Conservation (phyloP, 2,797 vertebrate species). For the Myotis pilosus region DNA sequence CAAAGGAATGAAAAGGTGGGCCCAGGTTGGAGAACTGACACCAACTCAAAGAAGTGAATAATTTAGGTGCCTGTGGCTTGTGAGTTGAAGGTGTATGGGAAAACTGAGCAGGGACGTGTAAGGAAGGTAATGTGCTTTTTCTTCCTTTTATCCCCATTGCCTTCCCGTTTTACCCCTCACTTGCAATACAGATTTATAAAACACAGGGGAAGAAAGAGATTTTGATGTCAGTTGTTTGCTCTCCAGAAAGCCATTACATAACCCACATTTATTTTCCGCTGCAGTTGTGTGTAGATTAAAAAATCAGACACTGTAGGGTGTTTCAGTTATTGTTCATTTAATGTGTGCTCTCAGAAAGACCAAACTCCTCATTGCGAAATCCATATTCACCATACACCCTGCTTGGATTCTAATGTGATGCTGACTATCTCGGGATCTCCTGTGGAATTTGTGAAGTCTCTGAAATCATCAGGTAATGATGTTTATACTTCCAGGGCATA, state of each 20-base stretch:
- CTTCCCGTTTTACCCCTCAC: background rate
- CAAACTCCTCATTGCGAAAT: conserved; percentile 15
- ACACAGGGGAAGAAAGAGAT: background rate
- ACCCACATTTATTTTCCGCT: background rate
- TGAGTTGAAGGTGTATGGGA: background rate
- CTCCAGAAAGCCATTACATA: background rate
- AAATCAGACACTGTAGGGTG: background rate
- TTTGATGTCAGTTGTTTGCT: conserved; percentile 33
- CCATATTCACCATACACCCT: background rate
- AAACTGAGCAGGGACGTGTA: background rate
- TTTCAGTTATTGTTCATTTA: conserved; percentile 47
- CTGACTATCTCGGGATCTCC: conserved; percentile 17
- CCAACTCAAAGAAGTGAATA: background rate
- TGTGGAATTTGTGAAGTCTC: background rate
- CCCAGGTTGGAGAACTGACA: background rate
- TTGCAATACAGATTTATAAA: background rate
- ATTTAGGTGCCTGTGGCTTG: background rate
- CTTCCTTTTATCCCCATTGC: background rate
- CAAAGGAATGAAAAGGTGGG: background rate
- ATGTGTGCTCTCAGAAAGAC: background rate
- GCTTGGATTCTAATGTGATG: background rate
- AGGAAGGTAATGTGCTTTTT: background rate
- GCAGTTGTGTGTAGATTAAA: conserved; percentile 14
- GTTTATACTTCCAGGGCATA: conserved; percentile 14
- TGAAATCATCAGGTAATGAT: conserved; percentile 51